A percentile compares a stretch with the other conserved stretches of the same genome.
Conservation (phyloP, 2,113 vertebrate genomes). For the Sebastes fasciatus region DNA sequence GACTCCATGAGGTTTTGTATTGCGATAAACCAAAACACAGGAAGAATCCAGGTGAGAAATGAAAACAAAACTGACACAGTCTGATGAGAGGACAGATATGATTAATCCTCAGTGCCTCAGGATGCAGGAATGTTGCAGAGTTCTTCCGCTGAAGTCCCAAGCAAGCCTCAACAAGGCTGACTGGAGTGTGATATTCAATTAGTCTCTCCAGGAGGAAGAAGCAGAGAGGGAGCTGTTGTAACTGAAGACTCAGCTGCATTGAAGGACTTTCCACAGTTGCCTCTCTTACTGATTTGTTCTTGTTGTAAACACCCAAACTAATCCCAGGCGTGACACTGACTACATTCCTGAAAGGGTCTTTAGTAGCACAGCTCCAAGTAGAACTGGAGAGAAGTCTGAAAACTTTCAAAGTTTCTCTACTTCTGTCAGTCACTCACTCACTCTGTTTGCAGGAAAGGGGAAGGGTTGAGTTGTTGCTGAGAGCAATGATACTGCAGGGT, state of each 20-base stretch:
- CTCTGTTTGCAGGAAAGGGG: conserved; percentile 53
- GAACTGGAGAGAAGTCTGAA: conserved; percentile 16
- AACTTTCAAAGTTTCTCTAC: conserved; percentile 12
- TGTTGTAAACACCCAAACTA: conserved; percentile 38
- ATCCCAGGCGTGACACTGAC: conserved; percentile 17
- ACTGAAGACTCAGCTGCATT: conserved; percentile 7
- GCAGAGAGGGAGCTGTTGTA: conserved; percentile 31
- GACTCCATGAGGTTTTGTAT: conserved; percentile 27
- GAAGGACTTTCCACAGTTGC: conserved; percentile 37
- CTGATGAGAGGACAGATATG: conserved; percentile 32
- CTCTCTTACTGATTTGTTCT: conserved; percentile 36
- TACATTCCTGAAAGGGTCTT: conserved; percentile 32
- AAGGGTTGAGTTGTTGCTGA: conserved; percentile 43
- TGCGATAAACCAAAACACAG: conserved; percentile 2
- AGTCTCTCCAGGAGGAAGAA: conserved; percentile 32
- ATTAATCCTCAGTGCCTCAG: conserved; percentile 20
- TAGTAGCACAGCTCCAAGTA: conserved; percentile 7
- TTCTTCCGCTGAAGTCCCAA: conserved; percentile 25
- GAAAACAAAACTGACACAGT: conserved; percentile 35
- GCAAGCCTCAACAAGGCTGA: conserved; percentile 64
- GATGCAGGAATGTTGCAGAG: conserved; percentile 53
- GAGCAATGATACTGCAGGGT: conserved; percentile 37
- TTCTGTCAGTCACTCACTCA: conserved; percentile 30
- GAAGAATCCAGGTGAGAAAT: conserved; percentile 22
- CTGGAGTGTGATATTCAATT: conserved; percentile 41